phyloP scores from a whole-genome alignment of 2,888 invertebrate genomes.

The Entomobrya proxima region DNA sequence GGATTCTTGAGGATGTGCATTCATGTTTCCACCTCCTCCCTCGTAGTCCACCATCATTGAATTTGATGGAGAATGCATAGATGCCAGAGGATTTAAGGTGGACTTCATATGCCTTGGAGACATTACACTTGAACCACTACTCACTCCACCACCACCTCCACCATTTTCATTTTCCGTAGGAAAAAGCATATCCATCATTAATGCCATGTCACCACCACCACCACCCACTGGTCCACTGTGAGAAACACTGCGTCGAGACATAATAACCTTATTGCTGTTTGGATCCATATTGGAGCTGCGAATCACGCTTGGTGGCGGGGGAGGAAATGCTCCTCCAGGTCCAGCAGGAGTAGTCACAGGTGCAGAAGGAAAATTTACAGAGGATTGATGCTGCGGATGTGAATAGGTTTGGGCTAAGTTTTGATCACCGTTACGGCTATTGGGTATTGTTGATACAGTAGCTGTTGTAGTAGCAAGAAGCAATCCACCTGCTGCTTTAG shows the following conservation, averaged over 20 bases:
- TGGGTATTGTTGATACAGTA: neutral
- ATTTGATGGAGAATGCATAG: neutral
- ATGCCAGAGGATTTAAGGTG: conserved; percentile 56
- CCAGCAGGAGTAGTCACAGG: neutral
- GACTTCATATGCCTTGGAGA: conserved; percentile 52
- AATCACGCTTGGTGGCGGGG: conserved; percentile 62
- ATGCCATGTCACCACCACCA: conserved; percentile 40
- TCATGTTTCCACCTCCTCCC: neutral
- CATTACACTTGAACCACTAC: conserved; percentile 9
- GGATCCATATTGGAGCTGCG: conserved; percentile 60
- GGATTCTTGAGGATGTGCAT: conserved; percentile 11
- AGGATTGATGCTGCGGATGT: neutral
- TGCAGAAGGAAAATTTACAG: neutral
- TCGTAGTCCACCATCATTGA: conserved; percentile 48
- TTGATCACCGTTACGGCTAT: neutral
- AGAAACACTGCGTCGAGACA: conserved; percentile 59
- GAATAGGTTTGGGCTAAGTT: neutral
- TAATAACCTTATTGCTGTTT: neutral
- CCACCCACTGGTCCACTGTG: conserved; percentile 57
- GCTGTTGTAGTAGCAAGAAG: neutral
- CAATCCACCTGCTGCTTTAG: conserved; percentile 62
- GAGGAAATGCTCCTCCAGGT: conserved; percentile 41
- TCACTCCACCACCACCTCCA: conserved; percentile 36
- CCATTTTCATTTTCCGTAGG: conserved; percentile 42
- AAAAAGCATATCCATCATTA: conserved; percentile 65